These are phyloP conservation scores for Peromyscus californicus DNA, from an alignment of 2,113 vertebrate species.

Conservation along the genomic window DNA sequence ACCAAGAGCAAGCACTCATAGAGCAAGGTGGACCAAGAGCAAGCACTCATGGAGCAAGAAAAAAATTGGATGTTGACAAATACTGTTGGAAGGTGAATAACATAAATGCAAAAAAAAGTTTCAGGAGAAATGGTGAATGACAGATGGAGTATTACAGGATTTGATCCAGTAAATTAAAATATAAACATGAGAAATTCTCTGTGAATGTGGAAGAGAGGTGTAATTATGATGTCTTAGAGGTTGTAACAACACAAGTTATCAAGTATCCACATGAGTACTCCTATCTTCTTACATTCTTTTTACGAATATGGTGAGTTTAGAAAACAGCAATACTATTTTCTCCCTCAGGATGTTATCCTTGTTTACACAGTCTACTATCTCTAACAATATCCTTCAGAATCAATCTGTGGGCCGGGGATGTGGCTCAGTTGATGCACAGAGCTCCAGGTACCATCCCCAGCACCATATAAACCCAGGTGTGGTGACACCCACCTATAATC, in stretches of 20 bases:
- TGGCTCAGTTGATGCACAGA: background rate
- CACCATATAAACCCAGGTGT: background rate
- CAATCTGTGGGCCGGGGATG: background rate
- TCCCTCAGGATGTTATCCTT: background rate
- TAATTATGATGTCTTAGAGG: slow-evolving; percentile 6
- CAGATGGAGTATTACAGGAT: background rate
- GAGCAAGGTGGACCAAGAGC: background rate
- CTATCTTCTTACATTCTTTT: background rate
- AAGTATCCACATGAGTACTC: background rate
- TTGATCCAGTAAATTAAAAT: background rate
- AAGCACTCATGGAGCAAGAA: background rate
- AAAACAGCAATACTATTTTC: background rate
- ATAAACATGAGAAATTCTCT: background rate
- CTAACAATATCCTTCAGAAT: slow-evolving; percentile 31
- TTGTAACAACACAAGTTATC: background rate
- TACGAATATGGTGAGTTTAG: background rate
- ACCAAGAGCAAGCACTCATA: background rate
- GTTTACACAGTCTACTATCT: background rate
- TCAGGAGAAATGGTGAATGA: background rate
- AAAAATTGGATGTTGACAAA: slow-evolving; percentile 53
- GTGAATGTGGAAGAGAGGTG: background rate
- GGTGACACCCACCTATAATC: background rate
- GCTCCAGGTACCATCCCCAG: background rate
- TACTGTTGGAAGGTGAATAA: slow-evolving; percentile 23
- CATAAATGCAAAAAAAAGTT: slow-evolving; percentile 43